phyloP scores from a whole-genome alignment of 2,113 vertebrate genomes.

The Pica pica region DNA sequence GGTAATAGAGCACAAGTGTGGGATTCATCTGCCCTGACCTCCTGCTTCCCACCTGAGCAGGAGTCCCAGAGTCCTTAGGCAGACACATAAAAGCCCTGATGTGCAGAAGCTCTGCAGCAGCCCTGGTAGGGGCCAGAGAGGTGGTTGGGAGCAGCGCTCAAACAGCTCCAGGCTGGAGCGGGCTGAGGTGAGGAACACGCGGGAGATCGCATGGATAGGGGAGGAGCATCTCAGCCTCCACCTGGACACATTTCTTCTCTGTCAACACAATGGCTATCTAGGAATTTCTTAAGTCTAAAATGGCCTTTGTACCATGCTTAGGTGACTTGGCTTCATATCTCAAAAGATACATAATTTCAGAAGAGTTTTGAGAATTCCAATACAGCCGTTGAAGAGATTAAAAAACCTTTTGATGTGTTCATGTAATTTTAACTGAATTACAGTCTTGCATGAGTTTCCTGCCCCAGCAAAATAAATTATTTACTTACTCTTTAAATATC shows the following conservation, averaged over 20 bases:
- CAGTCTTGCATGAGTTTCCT: background rate
- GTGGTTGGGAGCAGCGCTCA: background rate
- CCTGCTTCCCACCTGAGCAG: background rate
- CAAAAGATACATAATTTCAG: background rate
- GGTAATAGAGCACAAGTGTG: accelerated
- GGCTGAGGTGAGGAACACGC: background rate
- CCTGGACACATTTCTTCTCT: background rate
- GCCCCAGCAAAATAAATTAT: background rate
- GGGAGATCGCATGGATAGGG: accelerated
- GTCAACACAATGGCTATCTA: background rate
- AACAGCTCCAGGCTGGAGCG: background rate
- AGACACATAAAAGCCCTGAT: background rate
- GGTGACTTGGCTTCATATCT: background rate
- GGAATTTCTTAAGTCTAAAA: background rate
- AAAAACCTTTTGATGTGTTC: background rate
- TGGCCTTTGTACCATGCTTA: background rate
- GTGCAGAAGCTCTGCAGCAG: background rate
- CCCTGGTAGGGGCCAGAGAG: background rate
- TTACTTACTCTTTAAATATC: background rate
- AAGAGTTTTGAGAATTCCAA: background rate
- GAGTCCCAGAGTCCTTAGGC: background rate
- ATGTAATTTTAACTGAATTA: background rate
- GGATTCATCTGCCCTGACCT: background rate
- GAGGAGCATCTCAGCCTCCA: background rate
- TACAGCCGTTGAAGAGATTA: background rate